Conservation (phyloP, 2,888 invertebrate species). For the Cephus spinipes region DNA sequence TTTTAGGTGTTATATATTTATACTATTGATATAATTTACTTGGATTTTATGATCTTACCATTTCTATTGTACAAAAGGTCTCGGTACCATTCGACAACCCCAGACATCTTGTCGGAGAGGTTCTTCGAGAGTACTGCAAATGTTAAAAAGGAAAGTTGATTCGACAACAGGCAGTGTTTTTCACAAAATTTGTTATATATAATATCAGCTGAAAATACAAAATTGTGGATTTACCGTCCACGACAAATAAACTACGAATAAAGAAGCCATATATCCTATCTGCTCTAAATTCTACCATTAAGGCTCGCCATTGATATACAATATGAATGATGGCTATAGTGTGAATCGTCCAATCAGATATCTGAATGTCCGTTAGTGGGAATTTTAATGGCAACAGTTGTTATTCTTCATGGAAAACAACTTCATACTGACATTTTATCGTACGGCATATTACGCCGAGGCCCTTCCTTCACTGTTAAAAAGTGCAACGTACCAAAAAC, state of each 20-base stretch:
- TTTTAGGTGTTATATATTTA: neutral
- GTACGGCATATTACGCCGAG: neutral
- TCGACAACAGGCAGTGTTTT: neutral
- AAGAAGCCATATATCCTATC: neutral
- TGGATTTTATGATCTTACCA: conserved; percentile 40
- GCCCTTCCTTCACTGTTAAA: neutral
- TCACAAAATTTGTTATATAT: neutral
- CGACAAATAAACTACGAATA: neutral
- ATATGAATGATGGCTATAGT: neutral
- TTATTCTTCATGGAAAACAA: neutral
- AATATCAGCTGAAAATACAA: neutral
- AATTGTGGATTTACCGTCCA: neutral
- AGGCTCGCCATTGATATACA: neutral
- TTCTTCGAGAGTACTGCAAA: conserved; percentile 25
- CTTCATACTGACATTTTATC: neutral
- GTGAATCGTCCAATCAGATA: neutral
- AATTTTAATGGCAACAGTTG: neutral
- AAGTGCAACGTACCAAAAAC: neutral
- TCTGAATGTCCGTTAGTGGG: neutral
- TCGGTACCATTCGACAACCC: conserved; percentile 54
- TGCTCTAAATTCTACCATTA: neutral
- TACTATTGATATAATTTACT: neutral
- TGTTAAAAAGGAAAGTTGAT: conserved; percentile 13
- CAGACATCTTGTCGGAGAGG: conserved; percentile 46
- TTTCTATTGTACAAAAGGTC: conserved; percentile 54